These are phyloP conservation scores for Dipus sagitta DNA, from an alignment of 2,797 vertebrate species.

Conservation along the genomic window DNA sequence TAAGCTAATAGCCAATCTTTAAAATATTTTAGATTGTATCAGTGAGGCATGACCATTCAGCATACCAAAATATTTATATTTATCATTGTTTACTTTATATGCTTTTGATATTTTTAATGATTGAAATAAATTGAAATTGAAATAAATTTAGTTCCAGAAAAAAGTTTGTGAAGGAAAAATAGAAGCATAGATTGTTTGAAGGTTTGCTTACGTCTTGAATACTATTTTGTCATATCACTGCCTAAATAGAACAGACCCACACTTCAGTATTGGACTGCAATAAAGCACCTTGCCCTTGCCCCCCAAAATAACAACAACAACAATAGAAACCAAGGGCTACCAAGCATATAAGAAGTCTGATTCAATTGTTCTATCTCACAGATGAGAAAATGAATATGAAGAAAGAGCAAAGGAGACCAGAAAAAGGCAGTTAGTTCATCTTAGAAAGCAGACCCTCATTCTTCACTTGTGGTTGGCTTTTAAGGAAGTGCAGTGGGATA, in stretches of 20 bases:
- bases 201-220: background rate
- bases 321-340: background rate
- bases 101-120: background rate
- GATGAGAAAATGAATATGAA: background rate
- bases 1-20: background rate
- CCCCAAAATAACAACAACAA: background rate
- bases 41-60: background rate
- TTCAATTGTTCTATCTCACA: background rate
- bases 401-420: background rate
- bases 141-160: background rate
- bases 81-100: background rate
- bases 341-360: background rate
- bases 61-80: background rate
- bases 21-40: background rate
- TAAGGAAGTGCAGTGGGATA: accelerated
- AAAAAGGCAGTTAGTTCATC: too few species aligned
- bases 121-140: background rate
- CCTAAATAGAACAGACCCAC: background rate
- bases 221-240: background rate
- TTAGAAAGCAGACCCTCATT: accelerated
- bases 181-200: background rate
- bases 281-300: background rate
- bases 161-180: constrained; percentile 12
- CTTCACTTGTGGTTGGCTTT: background rate
- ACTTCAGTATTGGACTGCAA: background rate